phyloP scores from a whole-genome alignment of 2,113 vertebrate species.

The Lagopus muta region DNA sequence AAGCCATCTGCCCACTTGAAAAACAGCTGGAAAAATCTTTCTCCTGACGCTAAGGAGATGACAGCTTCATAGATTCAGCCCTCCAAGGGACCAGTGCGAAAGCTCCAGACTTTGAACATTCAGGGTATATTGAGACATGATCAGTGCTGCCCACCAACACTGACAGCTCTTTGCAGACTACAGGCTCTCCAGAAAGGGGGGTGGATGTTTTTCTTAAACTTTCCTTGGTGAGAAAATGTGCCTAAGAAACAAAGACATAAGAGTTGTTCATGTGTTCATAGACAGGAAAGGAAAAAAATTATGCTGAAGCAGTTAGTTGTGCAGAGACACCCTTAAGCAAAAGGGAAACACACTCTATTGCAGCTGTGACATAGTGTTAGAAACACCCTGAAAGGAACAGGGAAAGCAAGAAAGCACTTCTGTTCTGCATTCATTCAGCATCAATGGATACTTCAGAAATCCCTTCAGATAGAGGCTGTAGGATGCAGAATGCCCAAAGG shows the following conservation, averaged over 20 bases:
- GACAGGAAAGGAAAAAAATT: background rate
- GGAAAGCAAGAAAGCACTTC: background rate
- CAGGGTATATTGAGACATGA: background rate
- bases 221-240: background rate
- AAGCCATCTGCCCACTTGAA: background rate
- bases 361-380: background rate
- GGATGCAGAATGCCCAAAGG: background rate
- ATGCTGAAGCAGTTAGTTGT: background rate
- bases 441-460: background rate
- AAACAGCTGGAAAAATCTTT: background rate
- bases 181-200: background rate
- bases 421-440: background rate
- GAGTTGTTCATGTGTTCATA: background rate
- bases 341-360: background rate
- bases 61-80: background rate
- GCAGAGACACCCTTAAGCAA: background rate
- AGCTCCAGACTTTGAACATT: background rate
- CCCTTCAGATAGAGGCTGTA: background rate
- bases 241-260: background rate
- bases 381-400: background rate
- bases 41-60: background rate
- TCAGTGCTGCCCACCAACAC: background rate
- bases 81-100: background rate
- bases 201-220: background rate
- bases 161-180: background rate